Evolutionary conservation across 2,797 vertebrate genomes (phyloP).

Genomic region (Leucoraja ocellata): DNA sequence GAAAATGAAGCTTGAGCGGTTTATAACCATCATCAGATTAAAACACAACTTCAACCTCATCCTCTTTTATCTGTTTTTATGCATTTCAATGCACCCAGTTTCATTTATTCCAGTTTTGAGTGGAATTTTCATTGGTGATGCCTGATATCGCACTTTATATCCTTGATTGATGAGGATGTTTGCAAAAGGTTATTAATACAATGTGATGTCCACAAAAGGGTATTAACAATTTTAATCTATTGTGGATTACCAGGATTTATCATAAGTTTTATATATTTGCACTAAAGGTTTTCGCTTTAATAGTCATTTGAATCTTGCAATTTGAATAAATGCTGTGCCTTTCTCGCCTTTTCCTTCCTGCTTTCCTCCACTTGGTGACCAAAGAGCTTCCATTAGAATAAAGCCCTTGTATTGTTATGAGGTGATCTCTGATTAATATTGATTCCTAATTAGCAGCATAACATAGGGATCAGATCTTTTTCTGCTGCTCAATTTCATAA

Average conservation of each 20-base stretch:
- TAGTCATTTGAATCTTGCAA: constrained; percentile 32
- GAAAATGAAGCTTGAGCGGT: constrained; percentile 34
- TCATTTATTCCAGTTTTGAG: constrained; percentile 30
- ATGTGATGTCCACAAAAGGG: constrained; percentile 25
- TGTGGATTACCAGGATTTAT: constrained; percentile 36
- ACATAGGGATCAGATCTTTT: background rate
- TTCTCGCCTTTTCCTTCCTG: constrained; percentile 2
- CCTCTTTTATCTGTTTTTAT: constrained; percentile 30
- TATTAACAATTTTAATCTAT: constrained; percentile 34
- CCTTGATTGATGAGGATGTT: constrained; percentile 25
- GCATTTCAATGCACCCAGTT: constrained; percentile 23
- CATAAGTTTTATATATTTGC: constrained; percentile 23
- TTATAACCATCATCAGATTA: constrained; percentile 37
- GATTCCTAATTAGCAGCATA: background rate
- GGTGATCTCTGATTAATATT: background rate
- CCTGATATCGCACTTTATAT: constrained; percentile 1
- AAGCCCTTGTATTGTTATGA: no score
- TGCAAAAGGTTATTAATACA: constrained; percentile 17
- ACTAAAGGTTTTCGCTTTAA: constrained; percentile 1
- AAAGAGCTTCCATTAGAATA: background rate
- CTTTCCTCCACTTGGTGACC: background rate
- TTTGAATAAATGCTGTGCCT: constrained; percentile 9
- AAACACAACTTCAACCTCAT: constrained; percentile 21
- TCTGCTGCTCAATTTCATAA: background rate
- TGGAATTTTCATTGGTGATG: background rate